Evolutionary conservation across 1,140 invertebrate genomes (phyloP), one percentile per base, ranked within the genome.

Genomic region (Drosophila azteca): DNA sequence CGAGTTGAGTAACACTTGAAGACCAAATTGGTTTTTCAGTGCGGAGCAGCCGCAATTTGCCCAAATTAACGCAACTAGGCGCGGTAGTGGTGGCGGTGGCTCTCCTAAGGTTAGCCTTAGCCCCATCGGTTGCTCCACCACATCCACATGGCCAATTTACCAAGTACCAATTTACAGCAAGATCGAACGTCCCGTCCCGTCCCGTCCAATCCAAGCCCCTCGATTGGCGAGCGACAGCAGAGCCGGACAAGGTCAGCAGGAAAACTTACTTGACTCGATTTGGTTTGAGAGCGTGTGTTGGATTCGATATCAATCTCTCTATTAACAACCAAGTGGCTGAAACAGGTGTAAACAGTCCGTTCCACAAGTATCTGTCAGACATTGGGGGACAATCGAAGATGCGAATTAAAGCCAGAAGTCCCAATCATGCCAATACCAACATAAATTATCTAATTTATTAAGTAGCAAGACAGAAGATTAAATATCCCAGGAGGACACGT

Each of bases 1-100:
- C 29, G 60, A 39, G 72, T 87, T 87, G 55, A 26, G 79, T 75
- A 87, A 82, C 53, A 67, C 51, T 64, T 81, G 55, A 52, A 52
- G 43, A 49, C 74, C 45, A 85, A 85, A 83, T 81, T 81, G 78
- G 72, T 64, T 81, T 29, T 51, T 44, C 20, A 62, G 52, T 41
- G 45, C 29, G 24, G 39, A 20, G 31, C n/a, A 48, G n/a, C 15
- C 22, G 45, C 71, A 76, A 76, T 76, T 76, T 76, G 73, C 68
- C 35, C 55, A 58, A 74, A 76, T 55, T 64, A 73, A 76, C 62
- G 54, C 55, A 62, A 55, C 54, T 45, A 39, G 54, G 55, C 51
- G 61, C 26, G 57, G 63, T 69, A 1, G 17, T 20, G 63, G 8
- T 35, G 31, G 31, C 8, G 31, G 31, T 11, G 2, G 9, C 35